A percentile compares a stretch with the other conserved stretches of the same genome.
Evolutionary conservation across 2,113 vertebrate species (phyloP).

Genomic region (Chionomys nivalis): DNA sequence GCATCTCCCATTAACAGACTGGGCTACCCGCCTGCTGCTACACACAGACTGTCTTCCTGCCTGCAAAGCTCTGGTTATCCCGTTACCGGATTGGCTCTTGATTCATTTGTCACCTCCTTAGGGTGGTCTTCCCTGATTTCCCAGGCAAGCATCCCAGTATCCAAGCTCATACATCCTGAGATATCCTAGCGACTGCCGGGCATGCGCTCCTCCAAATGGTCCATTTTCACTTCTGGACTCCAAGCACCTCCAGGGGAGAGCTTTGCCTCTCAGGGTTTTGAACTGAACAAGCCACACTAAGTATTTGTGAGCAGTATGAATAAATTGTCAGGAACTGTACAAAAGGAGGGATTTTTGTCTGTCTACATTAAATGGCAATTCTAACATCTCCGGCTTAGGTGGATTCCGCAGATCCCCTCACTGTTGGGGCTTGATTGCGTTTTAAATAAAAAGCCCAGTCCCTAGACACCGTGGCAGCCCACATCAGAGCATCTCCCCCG

Average conservation of each 20-base stretch:
- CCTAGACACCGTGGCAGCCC: conserved; percentile 37
- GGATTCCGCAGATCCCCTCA: conserved; percentile 17
- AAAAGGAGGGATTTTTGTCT: conserved; percentile 36
- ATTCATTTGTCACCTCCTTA: not conserved
- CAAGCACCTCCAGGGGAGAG: not conserved
- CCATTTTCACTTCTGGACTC: not conserved
- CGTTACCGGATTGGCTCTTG: not conserved
- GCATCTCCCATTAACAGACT: not conserved
- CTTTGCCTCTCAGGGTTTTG: not conserved
- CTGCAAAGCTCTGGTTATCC: not conserved
- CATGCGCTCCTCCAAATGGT: not conserved
- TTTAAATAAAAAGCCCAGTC: conserved; percentile 68
- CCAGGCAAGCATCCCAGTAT: too few relatives aligned
- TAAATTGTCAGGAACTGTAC: not conserved
- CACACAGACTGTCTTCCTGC: not conserved
- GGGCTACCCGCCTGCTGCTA: not conserved
- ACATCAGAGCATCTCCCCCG: not conserved
- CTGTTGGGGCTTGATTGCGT: conserved; percentile 10
- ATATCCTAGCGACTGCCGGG: not conserved
- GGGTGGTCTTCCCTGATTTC: not conserved
- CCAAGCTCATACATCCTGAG: not conserved
- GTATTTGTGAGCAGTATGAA: not conserved
- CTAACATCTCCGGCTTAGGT: conserved; percentile 15
- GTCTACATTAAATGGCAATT: conserved; percentile 37
- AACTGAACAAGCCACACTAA: conserved; percentile 8